A percentile compares a stretch with the other conserved stretches of the same genome.
Evolutionary conservation across 2,797 vertebrate genomes (phyloP).

Genomic region (Enteromius thamalakanensis): DNA sequence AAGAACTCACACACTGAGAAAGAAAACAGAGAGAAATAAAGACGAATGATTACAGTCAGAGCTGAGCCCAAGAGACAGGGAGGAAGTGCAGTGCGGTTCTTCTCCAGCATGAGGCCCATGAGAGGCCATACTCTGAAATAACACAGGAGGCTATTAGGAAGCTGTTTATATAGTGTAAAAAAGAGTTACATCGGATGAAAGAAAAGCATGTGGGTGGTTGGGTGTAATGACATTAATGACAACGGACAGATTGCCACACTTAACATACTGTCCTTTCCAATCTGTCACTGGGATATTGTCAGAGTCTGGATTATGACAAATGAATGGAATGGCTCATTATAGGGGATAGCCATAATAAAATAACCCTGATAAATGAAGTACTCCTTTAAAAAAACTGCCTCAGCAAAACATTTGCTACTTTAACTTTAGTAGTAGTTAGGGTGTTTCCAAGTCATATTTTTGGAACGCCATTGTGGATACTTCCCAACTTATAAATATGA

Average conservation of each 20-base stretch:
- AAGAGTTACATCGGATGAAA: slow-evolving; percentile 2
- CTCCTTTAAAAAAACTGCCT: neutral
- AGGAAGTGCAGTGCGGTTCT: slow-evolving; percentile 8
- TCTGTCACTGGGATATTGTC: neutral
- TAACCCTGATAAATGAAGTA: neutral
- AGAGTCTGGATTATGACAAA: slow-evolving; percentile 30
- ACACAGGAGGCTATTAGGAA: slow-evolving; percentile 25
- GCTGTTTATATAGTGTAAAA: slow-evolving; percentile 32
- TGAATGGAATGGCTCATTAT: neutral
- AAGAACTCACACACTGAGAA: slow-evolving; percentile 2
- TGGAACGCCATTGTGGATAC: neutral
- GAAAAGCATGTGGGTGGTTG: neutral
- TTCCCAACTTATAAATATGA: too few relatives aligned
- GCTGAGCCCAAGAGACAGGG: neutral
- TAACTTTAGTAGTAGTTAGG: neutral
- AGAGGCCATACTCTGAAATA: slow-evolving; percentile 19
- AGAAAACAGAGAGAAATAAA: slow-evolving; percentile 29
- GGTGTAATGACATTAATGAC: slow-evolving; percentile 12
- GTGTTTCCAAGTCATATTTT: neutral
- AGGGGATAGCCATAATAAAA: neutral
- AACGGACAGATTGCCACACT: neutral
- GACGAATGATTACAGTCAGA: neutral
- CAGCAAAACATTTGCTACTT: neutral
- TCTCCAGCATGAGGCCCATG: neutral
- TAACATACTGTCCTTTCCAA: neutral